These are phyloP conservation scores for Oxyruncus cristatus DNA, from an alignment of 2,113 vertebrate genomes.

Conservation along the genomic window DNA sequence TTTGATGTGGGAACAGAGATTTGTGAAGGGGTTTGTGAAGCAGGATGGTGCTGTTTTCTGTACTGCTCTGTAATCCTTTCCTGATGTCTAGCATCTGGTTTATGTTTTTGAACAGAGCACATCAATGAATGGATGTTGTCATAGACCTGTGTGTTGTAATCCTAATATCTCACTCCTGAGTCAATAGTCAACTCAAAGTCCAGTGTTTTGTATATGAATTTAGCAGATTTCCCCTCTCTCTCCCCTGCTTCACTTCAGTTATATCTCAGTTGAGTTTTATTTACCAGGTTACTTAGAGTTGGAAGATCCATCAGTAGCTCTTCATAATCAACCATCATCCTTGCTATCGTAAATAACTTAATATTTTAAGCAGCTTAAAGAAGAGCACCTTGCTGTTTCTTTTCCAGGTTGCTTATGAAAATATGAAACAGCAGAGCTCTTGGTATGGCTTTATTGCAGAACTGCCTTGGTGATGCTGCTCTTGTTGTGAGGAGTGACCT, in stretches of 20 bases:
- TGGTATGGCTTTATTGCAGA: not conserved
- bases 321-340: not conserved
- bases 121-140: not conserved
- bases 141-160: not conserved
- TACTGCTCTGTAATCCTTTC: not conserved
- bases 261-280: not conserved
- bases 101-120: not conserved
- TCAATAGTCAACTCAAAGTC: not conserved
- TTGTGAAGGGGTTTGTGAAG: not conserved
- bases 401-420: not conserved
- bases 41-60: not conserved
- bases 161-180: not conserved
- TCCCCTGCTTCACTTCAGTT: not conserved
- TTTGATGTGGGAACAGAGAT: not conserved
- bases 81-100: not conserved
- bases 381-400: not conserved
- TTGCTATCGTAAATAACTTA: not conserved
- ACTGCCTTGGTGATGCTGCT: not conserved
- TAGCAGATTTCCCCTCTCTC: not conserved
- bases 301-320: not conserved
- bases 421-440: not conserved
- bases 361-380: not conserved
- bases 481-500: not conserved
- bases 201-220: not conserved
- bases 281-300: not conserved